Evolutionary conservation across 2,113 vertebrate genomes (phyloP), one percentile per base, ranked within the genome.

Genomic region (Gallinago undulata): DNA sequence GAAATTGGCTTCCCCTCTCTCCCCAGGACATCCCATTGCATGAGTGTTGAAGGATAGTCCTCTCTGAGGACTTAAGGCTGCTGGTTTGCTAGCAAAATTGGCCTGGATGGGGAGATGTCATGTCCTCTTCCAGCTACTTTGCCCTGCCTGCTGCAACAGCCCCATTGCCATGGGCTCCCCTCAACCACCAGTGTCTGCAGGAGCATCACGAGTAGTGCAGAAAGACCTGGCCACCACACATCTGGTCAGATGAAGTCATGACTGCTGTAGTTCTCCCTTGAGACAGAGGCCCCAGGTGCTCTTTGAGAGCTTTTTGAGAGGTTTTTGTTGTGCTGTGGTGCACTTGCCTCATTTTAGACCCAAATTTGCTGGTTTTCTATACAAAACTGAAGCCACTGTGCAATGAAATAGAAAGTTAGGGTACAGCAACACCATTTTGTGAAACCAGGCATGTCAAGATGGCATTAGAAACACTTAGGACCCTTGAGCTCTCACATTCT

Each of bases 141-240:
- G 25, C 41, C 35, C 31, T 85, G 30, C 10, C 13, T 27, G 6
- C 37, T 43, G 28, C 33, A 79, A n/a, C 30, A n/a, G 76, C 45
- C 39, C 33, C 25, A 2, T 31, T 41, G 33, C 55, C 28, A 10
- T 0, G 0, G 28, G 24, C 14, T 70, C 7, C 41, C 28, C 1
- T 0, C 4, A 4, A 7, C 22, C 35, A 17, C 12, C 11, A 2
- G 9, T 6, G 15, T 8, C 31, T 24, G 55, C 56, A 83, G 45
- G 14, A 74, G 35, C 79, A 50, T 70, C 64, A 37, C 33, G 39
- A 60, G 11, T n/a, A 50, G 1, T 47, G 28, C 14, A 22, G 56
- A 25, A 37, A 80, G 37, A 37, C 17, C 35, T 53, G 53, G 35
- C 53, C 50, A 60, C 33, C 35, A 66, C 8, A 28, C 3, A 0